Evolutionary conservation across 2,888 invertebrate species (phyloP).

Genomic region (Drosophila bunnanda): DNA sequence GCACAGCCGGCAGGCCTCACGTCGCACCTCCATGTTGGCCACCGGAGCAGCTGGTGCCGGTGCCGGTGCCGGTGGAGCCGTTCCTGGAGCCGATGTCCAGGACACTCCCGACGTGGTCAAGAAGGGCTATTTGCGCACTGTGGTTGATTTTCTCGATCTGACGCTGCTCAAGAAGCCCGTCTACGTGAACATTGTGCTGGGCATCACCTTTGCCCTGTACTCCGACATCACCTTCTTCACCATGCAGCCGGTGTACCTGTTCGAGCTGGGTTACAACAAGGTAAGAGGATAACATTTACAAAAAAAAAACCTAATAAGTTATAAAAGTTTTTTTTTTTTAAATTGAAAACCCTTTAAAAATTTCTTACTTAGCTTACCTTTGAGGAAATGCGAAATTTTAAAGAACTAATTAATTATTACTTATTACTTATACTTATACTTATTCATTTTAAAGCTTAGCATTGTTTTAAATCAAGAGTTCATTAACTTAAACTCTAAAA

Average conservation of each 20-base stretch:
- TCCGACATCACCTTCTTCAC: constrained; percentile 90
- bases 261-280: constrained; percentile 81
- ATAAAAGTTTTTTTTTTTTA: background rate
- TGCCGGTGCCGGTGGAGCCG: no score
- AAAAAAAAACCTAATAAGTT: background rate
- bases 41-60: background rate
- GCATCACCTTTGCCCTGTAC: constrained; percentile 88
- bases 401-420: no score
- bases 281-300: constrained; percentile 54
- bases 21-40: constrained; percentile 46
- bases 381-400: background rate
- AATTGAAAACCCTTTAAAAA: no score
- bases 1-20: constrained; percentile 69
- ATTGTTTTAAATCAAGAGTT: no score
- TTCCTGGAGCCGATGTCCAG: background rate
- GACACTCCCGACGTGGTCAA: background rate
- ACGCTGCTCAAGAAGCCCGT: constrained; percentile 87
- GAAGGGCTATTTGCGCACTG: constrained; percentile 84
- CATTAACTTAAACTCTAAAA: no score
- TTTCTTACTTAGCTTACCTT: background rate
- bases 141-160: constrained; percentile 88
- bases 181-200: constrained; percentile 89
- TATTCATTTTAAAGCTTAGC: no score
- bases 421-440: no score
- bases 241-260: constrained; percentile 87